Base-by-base conservation (phyloP, 2,113 vertebrate genomes). In the Solea senegalensis region DNA sequence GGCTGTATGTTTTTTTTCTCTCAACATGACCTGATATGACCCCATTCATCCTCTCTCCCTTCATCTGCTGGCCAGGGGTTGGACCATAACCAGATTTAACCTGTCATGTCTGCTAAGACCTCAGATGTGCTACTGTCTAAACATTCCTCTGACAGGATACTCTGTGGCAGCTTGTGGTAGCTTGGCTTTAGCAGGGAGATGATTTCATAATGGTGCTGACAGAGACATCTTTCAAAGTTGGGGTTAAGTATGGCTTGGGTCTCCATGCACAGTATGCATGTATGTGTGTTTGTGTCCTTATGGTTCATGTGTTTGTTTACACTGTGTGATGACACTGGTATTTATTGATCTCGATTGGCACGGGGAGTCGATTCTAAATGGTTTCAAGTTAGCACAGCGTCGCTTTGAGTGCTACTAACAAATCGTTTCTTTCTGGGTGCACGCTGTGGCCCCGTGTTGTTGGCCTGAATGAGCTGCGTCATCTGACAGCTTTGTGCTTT, bases 401-500 rank as follows among this genome's bases (percentile, higher is more conserved):
- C 65, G 65, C 9, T 46, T 54, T 65, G 60, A 84, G n/a, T 63
- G 57, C 63, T 54, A 43, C 56, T 67, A 81, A 86, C 72, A 78
- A 60, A 65, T 45, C 0, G 11, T 26, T 58, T 59, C 56, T 72
- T 72, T 60, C 43, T 43, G 49, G 21, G 28, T 58, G 57, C 52
- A 56, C 60, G 69, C 70, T 56, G 76, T 45, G 28, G 68, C 50
- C 56, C 65, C 28, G 55, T 69, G 53, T 74, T 55, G 68, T 41
- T 10, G 76, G 74, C 74, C 70, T 74, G 66, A 79, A 82, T 59
- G 58, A 58, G 58, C 74, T 80, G 69, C 61, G 9, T 85, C 69
- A 82, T 86, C 84, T 86, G 87, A 80, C 87, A 84, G 86, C 84
- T 72, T 72, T 84, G 85, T 81, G 81, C 73, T 86, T 87, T 78